phyloP scores from a whole-genome alignment of 2,888 invertebrate species.

The Hesperia comma region DNA sequence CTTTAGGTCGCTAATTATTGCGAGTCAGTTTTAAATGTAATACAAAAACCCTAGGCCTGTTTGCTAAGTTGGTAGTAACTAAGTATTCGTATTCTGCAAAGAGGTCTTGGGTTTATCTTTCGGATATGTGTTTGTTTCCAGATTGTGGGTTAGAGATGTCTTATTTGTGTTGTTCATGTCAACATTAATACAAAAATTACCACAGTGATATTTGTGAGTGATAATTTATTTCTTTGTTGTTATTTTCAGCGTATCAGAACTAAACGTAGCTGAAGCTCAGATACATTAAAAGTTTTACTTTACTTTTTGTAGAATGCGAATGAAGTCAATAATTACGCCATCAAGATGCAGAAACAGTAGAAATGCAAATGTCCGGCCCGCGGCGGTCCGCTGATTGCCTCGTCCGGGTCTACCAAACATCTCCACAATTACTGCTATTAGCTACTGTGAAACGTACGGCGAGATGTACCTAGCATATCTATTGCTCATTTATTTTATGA shows the following conservation, averaged over 20 bases:
- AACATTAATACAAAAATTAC: no score
- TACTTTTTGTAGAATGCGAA: not conserved
- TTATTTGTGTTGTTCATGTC: no score
- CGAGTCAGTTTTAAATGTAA: no score
- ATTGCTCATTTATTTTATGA: not conserved
- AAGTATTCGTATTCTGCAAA: no score
- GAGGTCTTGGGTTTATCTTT: no score
- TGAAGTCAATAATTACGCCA: conserved; percentile 6
- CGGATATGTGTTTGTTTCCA: no score
- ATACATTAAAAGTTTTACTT: not conserved
- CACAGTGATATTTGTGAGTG: no score
- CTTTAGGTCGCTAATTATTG: no score
- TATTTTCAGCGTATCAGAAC: not conserved
- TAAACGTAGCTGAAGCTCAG: not conserved
- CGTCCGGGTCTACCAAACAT: conserved; percentile 20
- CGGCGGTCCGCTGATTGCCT: conserved; percentile 17
- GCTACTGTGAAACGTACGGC: not conserved
- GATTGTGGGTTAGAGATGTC: no score
- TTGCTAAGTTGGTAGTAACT: no score
- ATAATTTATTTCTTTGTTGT: no score
- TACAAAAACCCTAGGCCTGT: no score
- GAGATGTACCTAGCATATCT: not conserved
- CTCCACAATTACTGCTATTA: conserved; percentile 22
- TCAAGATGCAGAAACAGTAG: conserved; percentile 17
- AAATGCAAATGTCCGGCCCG: conserved; percentile 17